Percentiles rank a stretch among this genome's conserved stretches.
Evolutionary conservation across 2,113 vertebrate species (phyloP).

Genomic region (Thamnaconus septentrionalis): DNA sequence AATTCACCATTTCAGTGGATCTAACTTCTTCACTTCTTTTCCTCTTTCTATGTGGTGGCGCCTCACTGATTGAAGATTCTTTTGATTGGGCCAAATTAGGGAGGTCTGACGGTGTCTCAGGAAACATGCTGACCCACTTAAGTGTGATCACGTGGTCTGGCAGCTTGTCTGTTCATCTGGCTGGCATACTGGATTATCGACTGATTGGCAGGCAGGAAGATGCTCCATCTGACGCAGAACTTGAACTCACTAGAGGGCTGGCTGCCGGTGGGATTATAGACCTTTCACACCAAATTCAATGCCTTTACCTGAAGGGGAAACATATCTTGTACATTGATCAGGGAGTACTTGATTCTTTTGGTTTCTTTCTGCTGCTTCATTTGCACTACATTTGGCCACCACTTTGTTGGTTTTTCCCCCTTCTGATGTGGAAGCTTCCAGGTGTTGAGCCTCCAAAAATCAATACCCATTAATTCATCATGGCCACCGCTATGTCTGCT

Average conservation of each 20-base stretch:
- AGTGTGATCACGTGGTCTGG: constrained; percentile 1
- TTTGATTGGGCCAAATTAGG: background rate
- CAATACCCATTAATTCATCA: too few relatives aligned
- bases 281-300: background rate
- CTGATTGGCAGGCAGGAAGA: constrained; percentile 1
- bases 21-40: background rate
- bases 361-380: too few relatives aligned
- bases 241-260: background rate
- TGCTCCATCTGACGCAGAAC: background rate
- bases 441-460: too few relatives aligned
- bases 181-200: background rate
- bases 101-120: background rate
- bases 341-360: background rate
- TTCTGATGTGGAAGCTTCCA: too few relatives aligned
- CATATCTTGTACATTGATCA: background rate
- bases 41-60: background rate
- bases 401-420: too few relatives aligned
- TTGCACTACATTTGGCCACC: too few relatives aligned
- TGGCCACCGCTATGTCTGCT: too few relatives aligned
- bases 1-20: background rate
- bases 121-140: constrained; percentile 2
- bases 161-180: constrained; percentile 13
- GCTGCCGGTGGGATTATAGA: background rate
- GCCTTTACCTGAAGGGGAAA: background rate
- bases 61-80: background rate